Evolutionary conservation across 2,113 vertebrate genomes (phyloP).

Genomic region (Barbus barbus): DNA sequence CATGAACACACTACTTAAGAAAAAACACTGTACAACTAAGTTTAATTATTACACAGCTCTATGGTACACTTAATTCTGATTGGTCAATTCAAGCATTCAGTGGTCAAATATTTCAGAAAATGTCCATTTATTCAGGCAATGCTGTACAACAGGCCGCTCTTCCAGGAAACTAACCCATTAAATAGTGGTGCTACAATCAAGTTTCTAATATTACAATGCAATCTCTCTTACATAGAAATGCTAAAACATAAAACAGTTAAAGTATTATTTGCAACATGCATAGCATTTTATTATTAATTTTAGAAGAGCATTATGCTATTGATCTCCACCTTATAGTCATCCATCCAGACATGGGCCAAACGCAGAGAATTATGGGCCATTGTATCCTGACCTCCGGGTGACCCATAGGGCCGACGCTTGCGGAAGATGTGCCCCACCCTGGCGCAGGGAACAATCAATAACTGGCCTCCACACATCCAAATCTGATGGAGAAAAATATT

Average conservation of each 20-base stretch:
- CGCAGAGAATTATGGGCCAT: conserved; percentile 95
- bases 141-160: not conserved
- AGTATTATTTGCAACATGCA: not conserved
- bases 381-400: conserved; percentile 91
- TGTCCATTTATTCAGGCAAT: not conserved
- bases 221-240: not conserved
- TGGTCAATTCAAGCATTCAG: too few relatives aligned
- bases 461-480: conserved; percentile 96
- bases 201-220: not conserved
- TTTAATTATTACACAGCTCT: not conserved
- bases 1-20: not conserved
- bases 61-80: not conserved
- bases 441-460: conserved; percentile 94
- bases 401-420: conserved; percentile 93
- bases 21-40: not conserved
- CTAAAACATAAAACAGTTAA: not conserved
- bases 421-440: conserved; percentile 96
- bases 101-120: too few relatives aligned
- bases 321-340: conserved; percentile 87
- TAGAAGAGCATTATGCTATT: not conserved
- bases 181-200: too few relatives aligned
- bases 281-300: too few relatives aligned
- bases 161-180: not conserved
- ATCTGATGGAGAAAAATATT: conserved; percentile 76
- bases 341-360: conserved; percentile 95